Conservation (phyloP, 2,888 invertebrate genomes). For the Catotricha subobsoleta region DNA sequence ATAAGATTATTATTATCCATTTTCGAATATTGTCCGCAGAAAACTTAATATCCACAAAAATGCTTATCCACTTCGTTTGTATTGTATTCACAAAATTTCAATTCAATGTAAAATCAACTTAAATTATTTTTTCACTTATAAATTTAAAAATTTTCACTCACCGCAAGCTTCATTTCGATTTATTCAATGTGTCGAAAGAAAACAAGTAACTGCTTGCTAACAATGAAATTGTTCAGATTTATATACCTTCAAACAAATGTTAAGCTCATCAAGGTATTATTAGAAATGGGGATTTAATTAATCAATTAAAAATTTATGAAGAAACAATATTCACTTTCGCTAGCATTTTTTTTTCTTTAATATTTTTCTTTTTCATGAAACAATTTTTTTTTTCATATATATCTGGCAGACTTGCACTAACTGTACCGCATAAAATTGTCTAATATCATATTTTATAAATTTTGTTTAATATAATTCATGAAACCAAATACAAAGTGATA, state of each 20-base stretch:
- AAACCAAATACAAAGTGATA: too few species aligned
- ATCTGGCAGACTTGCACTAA: too few species aligned
- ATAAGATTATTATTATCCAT: background rate
- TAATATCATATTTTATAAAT: too few species aligned
- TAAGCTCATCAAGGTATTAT: background rate
- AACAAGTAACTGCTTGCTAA: background rate
- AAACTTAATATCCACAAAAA: too few species aligned
- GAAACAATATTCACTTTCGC: conserved; percentile 3
- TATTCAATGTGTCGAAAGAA: conserved; percentile 1
- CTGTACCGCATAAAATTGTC: too few species aligned
- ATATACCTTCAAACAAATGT: background rate
- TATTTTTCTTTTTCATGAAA: too few species aligned
- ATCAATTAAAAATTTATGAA: background rate
- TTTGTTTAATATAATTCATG: too few species aligned
- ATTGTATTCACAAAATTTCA: too few species aligned
- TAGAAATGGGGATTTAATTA: conserved; percentile 1
- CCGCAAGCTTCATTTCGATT: conserved; percentile 11
- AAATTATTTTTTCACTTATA: background rate
- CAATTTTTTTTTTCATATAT: too few species aligned
- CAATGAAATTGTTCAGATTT: background rate
- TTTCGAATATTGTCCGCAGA: background rate
- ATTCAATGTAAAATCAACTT: background rate
- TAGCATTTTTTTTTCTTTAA: background rate
- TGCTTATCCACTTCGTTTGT: too few species aligned
- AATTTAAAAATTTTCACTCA: conserved; percentile 6